These are phyloP conservation scores for Heterotis niloticus DNA, from an alignment of 2,113 vertebrate species.

Conservation along the genomic window DNA sequence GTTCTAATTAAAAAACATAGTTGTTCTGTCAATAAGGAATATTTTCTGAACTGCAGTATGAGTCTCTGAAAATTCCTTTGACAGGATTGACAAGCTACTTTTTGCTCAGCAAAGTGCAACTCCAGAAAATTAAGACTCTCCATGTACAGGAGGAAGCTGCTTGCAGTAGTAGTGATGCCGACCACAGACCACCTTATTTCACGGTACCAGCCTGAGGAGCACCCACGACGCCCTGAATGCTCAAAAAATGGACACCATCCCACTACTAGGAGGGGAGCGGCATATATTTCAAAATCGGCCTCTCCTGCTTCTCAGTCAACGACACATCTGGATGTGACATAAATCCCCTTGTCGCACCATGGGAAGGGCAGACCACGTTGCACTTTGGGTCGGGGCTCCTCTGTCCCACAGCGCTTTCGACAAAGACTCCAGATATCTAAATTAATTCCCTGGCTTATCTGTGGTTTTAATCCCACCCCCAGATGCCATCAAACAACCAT, in stretches of 20 bases:
- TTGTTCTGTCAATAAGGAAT: no score
- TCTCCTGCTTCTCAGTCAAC: neutral
- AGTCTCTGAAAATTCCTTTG: no score
- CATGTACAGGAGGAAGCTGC: no score
- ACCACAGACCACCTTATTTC: no score
- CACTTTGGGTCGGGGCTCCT: neutral
- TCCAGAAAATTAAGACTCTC: no score
- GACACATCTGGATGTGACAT: neutral
- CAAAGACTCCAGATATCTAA: slow-evolving; percentile 18
- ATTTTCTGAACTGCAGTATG: no score
- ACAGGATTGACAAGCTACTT: no score
- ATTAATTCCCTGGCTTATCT: slow-evolving; percentile 35
- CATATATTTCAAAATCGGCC: neutral
- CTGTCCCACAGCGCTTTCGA: neutral
- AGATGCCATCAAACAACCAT: slow-evolving; percentile 31
- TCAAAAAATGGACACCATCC: neutral
- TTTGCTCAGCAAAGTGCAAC: no score
- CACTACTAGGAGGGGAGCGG: neutral
- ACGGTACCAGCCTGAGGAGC: no score
- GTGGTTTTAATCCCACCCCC: slow-evolving; percentile 25
- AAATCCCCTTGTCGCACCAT: neutral
- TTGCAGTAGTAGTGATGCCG: no score
- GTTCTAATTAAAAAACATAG: no score
- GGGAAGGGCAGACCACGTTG: no score
- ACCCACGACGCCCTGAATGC: neutral